Evolutionary conservation across 1,140 invertebrate genomes (phyloP), one percentile per base, ranked within the genome.

Genomic region (Scaptomyza graminum): DNA sequence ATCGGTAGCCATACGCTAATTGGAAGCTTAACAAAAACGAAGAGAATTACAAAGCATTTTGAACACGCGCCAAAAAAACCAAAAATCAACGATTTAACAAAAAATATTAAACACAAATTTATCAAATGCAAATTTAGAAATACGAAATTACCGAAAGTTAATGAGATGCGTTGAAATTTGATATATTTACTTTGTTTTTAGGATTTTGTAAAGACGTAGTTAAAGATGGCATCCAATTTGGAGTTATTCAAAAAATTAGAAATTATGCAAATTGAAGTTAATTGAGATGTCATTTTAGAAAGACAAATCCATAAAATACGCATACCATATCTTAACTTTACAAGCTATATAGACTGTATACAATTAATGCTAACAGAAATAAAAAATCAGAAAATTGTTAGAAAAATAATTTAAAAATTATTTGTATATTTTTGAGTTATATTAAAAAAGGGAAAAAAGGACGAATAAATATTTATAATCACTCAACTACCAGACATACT

Each of bases 1-100:
- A 80, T 78, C 84, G 84, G 84, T 88, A 89, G 84, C 84, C 51
- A 60, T 43, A 65, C 69, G 63, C 83, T 90, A 90, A 90, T 90
- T 87, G 74, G 73, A 77, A 54, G 71, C 69, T 61, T 69, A 83
- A 90, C 85, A 90, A 90, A 89, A 90, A 66, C 73, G 67, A 60
- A 79, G 9, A 65, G 37, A 39, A 39, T 3, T 7, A 12, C 39
- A 43, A 15, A 3, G 52, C 16, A 74, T 25, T 25, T 74, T 80
- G 73, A 83, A 75, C 74, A 77, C 76, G 74, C 39, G 66, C 70
- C 67, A 63, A 50, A 69, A 59, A n/a, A 46, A 79, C 72, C n/a
- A n/a, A n/a, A n/a, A n/a, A n/a, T n/a, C n/a, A n/a, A n/a, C n/a
- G n/a, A n/a, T n/a, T n/a, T n/a, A n/a, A n/a, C n/a, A n/a, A 81